These are phyloP conservation scores for Ochropleura leucogaster DNA, from an alignment of 2,888 invertebrate species.

Conservation along the genomic window DNA sequence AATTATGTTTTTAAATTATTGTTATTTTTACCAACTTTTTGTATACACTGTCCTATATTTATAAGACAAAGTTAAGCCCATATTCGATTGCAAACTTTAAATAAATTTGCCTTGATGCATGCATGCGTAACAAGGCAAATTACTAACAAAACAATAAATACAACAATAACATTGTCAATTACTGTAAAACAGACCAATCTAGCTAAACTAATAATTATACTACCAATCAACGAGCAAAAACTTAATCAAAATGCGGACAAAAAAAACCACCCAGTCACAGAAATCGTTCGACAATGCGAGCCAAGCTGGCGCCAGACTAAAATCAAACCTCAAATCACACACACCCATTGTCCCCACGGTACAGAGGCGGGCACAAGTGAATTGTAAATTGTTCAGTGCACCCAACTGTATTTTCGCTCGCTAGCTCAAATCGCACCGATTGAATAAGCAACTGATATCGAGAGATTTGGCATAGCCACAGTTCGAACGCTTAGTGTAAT, in stretches of 20 bases:
- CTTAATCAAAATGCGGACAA: slow-evolving; percentile 47
- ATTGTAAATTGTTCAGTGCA: slow-evolving; percentile 83
- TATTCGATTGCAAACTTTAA: too few relatives aligned
- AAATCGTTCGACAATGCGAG: slow-evolving; percentile 60
- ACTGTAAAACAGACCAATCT: neutral
- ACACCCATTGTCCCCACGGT: slow-evolving; percentile 68
- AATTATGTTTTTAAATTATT: too few relatives aligned
- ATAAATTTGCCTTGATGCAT: too few relatives aligned
- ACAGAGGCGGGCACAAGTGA: slow-evolving; percentile 74
- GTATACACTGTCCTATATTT: too few relatives aligned
- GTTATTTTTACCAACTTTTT: too few relatives aligned
- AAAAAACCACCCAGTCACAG: slow-evolving; percentile 52
- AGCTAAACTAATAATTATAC: slow-evolving; percentile 8
- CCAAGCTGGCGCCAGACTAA: slow-evolving; percentile 59
- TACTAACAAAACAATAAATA: too few relatives aligned
- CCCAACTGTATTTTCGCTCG: slow-evolving; percentile 81
- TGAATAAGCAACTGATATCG: slow-evolving; percentile 87
- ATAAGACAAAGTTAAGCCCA: too few relatives aligned
- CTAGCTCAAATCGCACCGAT: slow-evolving; percentile 79
- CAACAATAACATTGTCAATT: too few relatives aligned
- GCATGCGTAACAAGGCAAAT: too few relatives aligned
- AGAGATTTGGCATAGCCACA: slow-evolving; percentile 70
- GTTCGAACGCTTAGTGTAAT: slow-evolving; percentile 61
- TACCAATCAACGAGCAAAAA: slow-evolving; percentile 47
- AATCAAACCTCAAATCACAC: slow-evolving; percentile 75